These are phyloP conservation scores for Stegostoma tigrinum DNA, from an alignment of 2,113 vertebrate species.

Conservation along the genomic window DNA sequence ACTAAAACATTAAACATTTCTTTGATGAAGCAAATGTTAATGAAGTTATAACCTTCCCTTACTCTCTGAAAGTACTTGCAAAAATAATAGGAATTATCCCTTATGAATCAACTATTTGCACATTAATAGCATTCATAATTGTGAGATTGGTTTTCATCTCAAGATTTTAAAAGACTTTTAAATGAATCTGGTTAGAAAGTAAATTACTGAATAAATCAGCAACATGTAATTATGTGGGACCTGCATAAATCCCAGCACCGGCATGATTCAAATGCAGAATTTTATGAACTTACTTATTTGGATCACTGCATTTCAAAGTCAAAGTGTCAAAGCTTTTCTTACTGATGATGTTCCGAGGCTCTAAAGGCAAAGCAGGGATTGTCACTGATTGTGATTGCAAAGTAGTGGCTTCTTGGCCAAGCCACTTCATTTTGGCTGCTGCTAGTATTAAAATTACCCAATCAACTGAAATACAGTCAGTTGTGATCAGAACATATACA, in stretches of 20 bases:
- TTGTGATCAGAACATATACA: constrained; percentile 7
- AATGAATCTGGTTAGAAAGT: neutral
- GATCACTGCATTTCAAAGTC: neutral
- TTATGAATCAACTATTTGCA: neutral
- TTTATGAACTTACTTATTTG: neutral
- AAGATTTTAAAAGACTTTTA: neutral
- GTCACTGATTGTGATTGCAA: neutral
- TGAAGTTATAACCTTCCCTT: neutral
- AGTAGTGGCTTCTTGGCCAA: neutral
- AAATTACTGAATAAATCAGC: neutral
- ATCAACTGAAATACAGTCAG: constrained; percentile 7
- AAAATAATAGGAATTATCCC: neutral
- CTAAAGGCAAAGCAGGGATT: neutral
- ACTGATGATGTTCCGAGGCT: neutral
- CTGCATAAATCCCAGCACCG: neutral
- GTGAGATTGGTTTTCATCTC: neutral
- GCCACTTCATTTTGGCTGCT: neutral
- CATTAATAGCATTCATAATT: neutral
- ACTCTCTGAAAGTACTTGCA: neutral
- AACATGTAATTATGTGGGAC: neutral
- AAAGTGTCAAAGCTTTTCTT: neutral
- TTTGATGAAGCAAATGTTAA: neutral
- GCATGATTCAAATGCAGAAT: neutral
- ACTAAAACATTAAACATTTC: neutral
- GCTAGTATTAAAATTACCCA: neutral